phyloP scores from a whole-genome alignment of 37 sponge, comb jelly and placozoan species.

The Halichondria panicea region DNA sequence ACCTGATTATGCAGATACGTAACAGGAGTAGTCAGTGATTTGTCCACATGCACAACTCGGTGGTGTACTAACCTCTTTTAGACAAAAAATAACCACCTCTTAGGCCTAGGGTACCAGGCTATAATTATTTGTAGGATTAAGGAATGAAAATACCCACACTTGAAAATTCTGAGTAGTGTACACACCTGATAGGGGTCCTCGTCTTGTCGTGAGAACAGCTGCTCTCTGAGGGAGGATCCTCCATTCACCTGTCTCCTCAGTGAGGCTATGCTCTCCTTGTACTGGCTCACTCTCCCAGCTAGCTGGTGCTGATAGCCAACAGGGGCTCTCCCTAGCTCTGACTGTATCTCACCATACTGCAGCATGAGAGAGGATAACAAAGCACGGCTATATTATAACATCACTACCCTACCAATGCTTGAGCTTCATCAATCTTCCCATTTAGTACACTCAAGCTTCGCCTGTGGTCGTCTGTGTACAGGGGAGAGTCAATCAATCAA shows the following conservation, averaged over 20 bases:
- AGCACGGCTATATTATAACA: too few relatives aligned
- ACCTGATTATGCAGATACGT: too few relatives aligned
- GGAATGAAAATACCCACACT: too few relatives aligned
- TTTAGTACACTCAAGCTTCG: conserved; percentile 19
- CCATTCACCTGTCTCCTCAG: background rate
- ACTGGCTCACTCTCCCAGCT: conserved; percentile 5
- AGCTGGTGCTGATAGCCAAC: conserved; percentile 8
- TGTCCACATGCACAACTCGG: too few relatives aligned
- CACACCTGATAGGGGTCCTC: too few relatives aligned
- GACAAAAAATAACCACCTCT: too few relatives aligned
- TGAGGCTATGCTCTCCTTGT: conserved; percentile 18
- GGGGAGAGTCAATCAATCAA: background rate
- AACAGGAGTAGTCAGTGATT: too few relatives aligned
- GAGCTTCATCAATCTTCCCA: conserved; percentile 16
- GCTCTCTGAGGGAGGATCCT: conserved; percentile 7
- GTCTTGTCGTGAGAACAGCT: conserved; percentile 12
- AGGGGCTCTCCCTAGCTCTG: conserved; percentile 37
- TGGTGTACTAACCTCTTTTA: too few relatives aligned
- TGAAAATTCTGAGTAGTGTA: too few relatives aligned
- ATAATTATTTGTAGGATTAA: too few relatives aligned
- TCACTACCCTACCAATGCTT: conserved; percentile 16
- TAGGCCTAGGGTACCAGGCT: too few relatives aligned
- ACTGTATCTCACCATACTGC: conserved; percentile 40
- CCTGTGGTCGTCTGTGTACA: conserved; percentile 27
- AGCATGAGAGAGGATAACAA: background rate